These are phyloP conservation scores for Heterodera carotae DNA, from an alignment of 1,140 invertebrate genomes.

Conservation along the genomic window DNA sequence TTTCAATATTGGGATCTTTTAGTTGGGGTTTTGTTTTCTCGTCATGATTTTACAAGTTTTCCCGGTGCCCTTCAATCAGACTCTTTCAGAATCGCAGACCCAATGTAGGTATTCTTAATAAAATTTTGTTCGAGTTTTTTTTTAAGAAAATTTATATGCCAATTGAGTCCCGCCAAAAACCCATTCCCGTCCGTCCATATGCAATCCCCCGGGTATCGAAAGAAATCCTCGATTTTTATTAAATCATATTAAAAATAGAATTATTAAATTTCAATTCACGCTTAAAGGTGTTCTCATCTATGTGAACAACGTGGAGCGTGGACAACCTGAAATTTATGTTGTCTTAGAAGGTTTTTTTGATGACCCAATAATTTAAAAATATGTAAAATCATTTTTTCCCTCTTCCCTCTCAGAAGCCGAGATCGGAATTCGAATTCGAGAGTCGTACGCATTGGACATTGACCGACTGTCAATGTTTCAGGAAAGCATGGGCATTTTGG, in stretches of 20 bases:
- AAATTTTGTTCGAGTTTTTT: too few species aligned
- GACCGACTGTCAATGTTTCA: slow-evolving; percentile 63
- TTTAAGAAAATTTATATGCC: too few species aligned
- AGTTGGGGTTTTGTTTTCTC: too few species aligned
- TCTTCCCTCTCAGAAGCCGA: slow-evolving; percentile 60
- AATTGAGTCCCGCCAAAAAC: too few species aligned
- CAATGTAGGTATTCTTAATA: too few species aligned
- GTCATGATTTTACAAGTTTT: too few species aligned
- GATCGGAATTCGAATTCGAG: slow-evolving; percentile 62
- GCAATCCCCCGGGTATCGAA: too few species aligned
- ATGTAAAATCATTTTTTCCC: neutral
- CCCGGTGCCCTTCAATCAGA: too few species aligned
- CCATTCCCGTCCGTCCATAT: too few species aligned
- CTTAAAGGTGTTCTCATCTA: slow-evolving; percentile 60
- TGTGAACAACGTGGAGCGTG: slow-evolving; percentile 64
- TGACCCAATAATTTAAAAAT: neutral
- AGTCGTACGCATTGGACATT: slow-evolving; percentile 62
- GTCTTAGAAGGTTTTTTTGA: slow-evolving; percentile 51
- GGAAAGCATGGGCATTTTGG: slow-evolving; percentile 63
- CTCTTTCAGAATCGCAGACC: too few species aligned
- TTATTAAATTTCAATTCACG: neutral
- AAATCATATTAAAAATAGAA: too few species aligned
- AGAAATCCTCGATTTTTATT: neutral
- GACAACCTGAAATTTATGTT: slow-evolving; percentile 65
- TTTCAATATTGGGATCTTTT: too few species aligned